Conservation (phyloP, 2,113 vertebrate species). For the Lamprotornis superbus region DNA sequence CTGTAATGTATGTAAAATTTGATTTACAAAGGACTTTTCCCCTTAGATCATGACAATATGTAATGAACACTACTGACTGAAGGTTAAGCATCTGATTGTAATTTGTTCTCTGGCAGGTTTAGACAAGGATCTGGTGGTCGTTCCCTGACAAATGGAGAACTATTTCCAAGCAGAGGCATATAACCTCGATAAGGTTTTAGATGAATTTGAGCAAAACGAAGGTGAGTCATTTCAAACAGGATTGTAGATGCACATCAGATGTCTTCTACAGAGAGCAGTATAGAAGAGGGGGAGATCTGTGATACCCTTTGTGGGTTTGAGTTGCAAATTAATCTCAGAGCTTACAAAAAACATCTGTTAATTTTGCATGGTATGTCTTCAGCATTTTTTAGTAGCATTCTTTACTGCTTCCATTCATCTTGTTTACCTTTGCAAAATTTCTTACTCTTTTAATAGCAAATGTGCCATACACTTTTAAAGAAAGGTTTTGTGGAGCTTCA, state of each 20-base stretch:
- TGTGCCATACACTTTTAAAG: neutral
- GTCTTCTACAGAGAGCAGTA: neutral
- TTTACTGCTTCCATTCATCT: neutral
- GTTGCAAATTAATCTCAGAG: neutral
- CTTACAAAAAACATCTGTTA: neutral
- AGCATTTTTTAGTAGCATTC: neutral
- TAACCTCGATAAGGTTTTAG: constrained; percentile 99
- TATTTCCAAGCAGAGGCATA: constrained; percentile 99
- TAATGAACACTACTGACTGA: neutral
- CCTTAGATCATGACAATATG: neutral
- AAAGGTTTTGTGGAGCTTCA: neutral
- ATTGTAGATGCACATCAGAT: neutral
- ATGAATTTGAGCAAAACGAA: constrained; percentile 99
- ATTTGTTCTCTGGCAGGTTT: constrained; percentile 77
- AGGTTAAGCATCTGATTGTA: neutral
- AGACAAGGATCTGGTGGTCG: constrained; percentile 79
- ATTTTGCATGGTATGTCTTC: neutral
- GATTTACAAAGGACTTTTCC: neutral
- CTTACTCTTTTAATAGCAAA: neutral
- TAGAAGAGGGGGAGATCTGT: neutral
- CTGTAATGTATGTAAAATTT: neutral
- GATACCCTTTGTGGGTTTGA: neutral
- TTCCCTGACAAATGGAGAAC: constrained; percentile 98
- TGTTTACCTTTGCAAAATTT: neutral
- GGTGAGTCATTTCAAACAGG: constrained; percentile 76